Base-by-base conservation (phyloP, 2,797 vertebrate genomes). In the Erpetoichthys calabaricus region DNA sequence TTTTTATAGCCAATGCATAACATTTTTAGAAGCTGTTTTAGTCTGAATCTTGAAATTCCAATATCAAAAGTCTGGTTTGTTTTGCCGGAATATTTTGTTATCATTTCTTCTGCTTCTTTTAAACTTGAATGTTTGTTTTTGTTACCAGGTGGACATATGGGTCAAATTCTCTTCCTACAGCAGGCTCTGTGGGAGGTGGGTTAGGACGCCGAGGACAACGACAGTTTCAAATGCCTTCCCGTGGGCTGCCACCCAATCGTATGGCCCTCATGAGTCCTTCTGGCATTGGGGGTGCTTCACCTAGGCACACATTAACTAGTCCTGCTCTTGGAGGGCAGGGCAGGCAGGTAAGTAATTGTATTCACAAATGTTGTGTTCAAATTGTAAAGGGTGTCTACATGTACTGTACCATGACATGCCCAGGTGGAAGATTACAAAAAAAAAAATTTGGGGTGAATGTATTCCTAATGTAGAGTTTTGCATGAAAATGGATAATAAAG, bases 131-230 rank as follows among this genome's bases (percentile, higher is more conserved):
- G 6, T 4, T 10, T 25, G 25, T 25, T 56, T 63, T 53, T 73
- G 45, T 61, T 58, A 67, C 57, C 68, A 95, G 92, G 75, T 94
- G 91, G 92, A 87, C 88, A 7, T 95, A 94, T 51, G 91, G 92
- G 69, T 93, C 93, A 66, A 94, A 93, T 81, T 95, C 91, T 51
- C 89, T 97, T 79, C 92, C 92, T 88, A 94, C 91, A 94, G 91
- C 91, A 75, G 91, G 91, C 70, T 97, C 92, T 94, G 91, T 94
- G 89, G 85, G 89, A 73, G 87, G 84, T 80, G 82, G 88, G 56
- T 83, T 91, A 65, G 85, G 77, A 51, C 83, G 92, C 9, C 75
- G 91, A 62, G 90, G 88, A 53, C 88, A 89, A 68, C 88, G 92
- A 64, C 88, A 80, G 73, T 94, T 95, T 70, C 90, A 83, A 65